Base-by-base conservation (phyloP, 2,888 invertebrate genomes). In the Yponomeuta sedellus region DNA sequence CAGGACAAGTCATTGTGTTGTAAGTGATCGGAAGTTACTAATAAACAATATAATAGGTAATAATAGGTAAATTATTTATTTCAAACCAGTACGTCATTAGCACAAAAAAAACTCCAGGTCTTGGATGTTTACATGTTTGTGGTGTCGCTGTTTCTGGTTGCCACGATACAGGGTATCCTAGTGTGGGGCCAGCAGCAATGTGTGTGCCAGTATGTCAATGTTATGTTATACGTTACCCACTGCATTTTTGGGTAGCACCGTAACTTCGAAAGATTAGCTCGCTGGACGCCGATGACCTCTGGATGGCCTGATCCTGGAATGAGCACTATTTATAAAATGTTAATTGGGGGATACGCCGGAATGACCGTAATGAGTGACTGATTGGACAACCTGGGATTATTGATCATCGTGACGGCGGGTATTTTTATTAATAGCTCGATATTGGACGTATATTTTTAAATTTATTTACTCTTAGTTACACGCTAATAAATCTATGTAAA, bases 281-380 rank as follows among this genome's bases (percentile, higher is more conserved):
- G 10, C 59, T 59, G 22, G 57, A 57, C 12, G 3, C 59, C 11
- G 59, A 25, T 59, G 22, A 3, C 59, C 22, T 12, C 59, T 59
- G 12, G 22, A 59, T 20, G 11, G 20, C 10, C 8, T 59, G 11
- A 22, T 59, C 16, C 25, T 25, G 59, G 44, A 52, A 52, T 52
- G 44, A 52, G 74, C 73, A 82, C 83, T 85, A 83, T 84, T 85
- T 86, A 83, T 84, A 83, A 82, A 84, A 76, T 82, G 78, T 88
- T 87, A 89, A 89, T 89, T 88, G 88, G 88, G 86, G 86, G 84
- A 81, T 82, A 81, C 78, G 28, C 39, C n/a, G n/a, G 61, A 61
- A 61, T 61, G 16, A 16, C 63, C 6, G 20, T 40, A 39, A 19
- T n/a, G 40, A 64, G 10, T 64, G 63, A 64, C 16, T 62, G 61